Evolutionary conservation across 2,888 invertebrate species (phyloP), one percentile per base, ranked within the genome.

Genomic region (Mellilla xanthometata): DNA sequence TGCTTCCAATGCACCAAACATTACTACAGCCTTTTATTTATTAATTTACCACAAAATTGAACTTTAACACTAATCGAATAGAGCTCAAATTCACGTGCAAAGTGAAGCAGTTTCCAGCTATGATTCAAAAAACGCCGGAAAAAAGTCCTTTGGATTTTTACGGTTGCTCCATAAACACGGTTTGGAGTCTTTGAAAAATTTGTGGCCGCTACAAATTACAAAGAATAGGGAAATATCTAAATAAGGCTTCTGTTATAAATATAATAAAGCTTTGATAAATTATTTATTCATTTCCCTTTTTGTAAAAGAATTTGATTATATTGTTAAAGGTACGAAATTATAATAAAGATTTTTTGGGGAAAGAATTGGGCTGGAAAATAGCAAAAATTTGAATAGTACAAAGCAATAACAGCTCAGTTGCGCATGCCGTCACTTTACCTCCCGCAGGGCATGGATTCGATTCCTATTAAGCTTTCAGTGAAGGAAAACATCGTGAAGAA

Each of bases 1-100:
- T 29, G 39, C 43, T 22, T 46, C 52, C 52, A 56, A 56, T 19
- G 43, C 40, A 46, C 57, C 58, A 53, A 64, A 62, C 45, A 11
- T 31, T 44, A 42, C 44, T 32, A 42, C 42, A 24, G 54, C 50
- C 44, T 50, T 60, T 51, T 50, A 41, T 51, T 34, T 43, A 45
- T 31, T 19, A 22, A 3, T 4, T 22, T 10, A 7, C 34, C 46
- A 48, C 9, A 12, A 42, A 11, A 33, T 13, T 28, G 11, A 26
- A 38, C 31, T 13, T 24, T 40, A 19, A 1, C 4, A 6, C 6
- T 19, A 19, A 3, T 19, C 3, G 15, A 3, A 19, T 19, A 19
- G 15, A 19, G 15, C 2, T 5, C 6, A 19, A 19, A 13, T 43
- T 2, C 7, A 0, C n/a, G 34, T 10, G 8, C 15, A 30, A 6